Base-by-base conservation (phyloP, 1,140 invertebrate species). In the Apis laboriosa region DNA sequence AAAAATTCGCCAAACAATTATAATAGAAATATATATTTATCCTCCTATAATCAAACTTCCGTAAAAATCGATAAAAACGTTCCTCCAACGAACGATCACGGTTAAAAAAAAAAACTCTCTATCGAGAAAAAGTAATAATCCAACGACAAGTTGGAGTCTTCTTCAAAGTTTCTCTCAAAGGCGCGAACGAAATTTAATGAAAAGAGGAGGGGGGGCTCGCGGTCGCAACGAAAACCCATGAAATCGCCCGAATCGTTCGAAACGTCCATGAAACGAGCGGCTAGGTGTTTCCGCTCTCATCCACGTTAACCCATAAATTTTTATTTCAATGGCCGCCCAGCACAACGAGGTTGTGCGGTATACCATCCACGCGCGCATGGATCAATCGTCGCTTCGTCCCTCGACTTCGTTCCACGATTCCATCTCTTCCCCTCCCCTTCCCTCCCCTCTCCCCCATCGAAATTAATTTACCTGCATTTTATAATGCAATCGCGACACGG, bases 401-500 rank as follows among this genome's bases (percentile, higher is more conserved):
- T 58, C 55, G 21, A 24, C 34, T 61, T 56, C 9, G 53, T 58
- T 72, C 53, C 67, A 3, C 56, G 21, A n/a, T 24, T 34, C 9
- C 43, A 4, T 12, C 19, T 17, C 67, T 53, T 3, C 3, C 34
- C 2, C 34, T 34, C 2, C 34, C 34, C 1, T 55, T 58, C 34
- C 2, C 34, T 34, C 2, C 34, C 34, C 1, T 55, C 53, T 55
- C 75, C 83, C 81, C 66, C 87, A 90, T 90, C 83, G 87, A 89
- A 92, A 92, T 92, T 92, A 92, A 92, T 92, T 91, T 88, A 89
- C 86, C 88, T 83, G 84, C 84, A 85, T 92, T 92, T 92, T 92
- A 92, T 90, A 92, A 92, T 92, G 89, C 91, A 90, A 92, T 92
- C 89, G 89, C 79, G 71, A 53, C 74, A 61, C 85, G 78, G 77